Conservation (phyloP, 2,888 invertebrate species). For the Xiphydria camelus region DNA sequence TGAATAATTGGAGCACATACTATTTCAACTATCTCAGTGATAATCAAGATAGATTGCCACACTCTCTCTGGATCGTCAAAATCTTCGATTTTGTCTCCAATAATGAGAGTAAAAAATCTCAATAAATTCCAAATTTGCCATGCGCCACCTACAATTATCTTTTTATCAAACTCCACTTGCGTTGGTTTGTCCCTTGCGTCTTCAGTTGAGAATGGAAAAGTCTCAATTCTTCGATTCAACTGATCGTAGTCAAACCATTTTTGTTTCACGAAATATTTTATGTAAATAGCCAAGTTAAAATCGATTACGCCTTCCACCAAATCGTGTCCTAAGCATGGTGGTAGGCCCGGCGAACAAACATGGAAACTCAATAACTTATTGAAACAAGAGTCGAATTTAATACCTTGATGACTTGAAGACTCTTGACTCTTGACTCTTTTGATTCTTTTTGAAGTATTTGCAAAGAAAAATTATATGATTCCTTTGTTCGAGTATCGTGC, state of each 20-base stretch:
- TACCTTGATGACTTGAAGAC: constrained; percentile 25
- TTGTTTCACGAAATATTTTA: constrained; percentile 21
- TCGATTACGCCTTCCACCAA: constrained; percentile 33
- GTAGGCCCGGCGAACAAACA: constrained; percentile 31
- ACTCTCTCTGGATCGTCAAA: constrained; percentile 18
- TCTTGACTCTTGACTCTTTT: not conserved
- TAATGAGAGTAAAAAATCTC: constrained; percentile 21
- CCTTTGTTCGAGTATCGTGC: constrained; percentile 5
- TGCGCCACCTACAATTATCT: constrained; percentile 19
- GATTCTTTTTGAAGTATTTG: not conserved
- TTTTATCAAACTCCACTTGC: not conserved
- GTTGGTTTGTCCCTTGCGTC: constrained; percentile 15
- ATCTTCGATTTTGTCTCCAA: constrained; percentile 19
- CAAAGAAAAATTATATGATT: constrained; percentile 4
- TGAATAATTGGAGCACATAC: constrained; percentile 24
- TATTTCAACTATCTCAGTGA: constrained; percentile 29
- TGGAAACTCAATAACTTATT: constrained; percentile 34
- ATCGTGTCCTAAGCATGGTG: constrained; percentile 39
- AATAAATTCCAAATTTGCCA: constrained; percentile 24
- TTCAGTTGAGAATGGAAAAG: constrained; percentile 11
- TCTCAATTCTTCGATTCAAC: constrained; percentile 8
- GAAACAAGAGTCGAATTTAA: constrained; percentile 33
- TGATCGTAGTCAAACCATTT: constrained; percentile 15
- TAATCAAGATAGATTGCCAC: constrained; percentile 21
- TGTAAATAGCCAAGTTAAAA: constrained; percentile 28